These are phyloP conservation scores for Ophion slaviceki DNA, from an alignment of 2,888 invertebrate species.

Conservation along the genomic window DNA sequence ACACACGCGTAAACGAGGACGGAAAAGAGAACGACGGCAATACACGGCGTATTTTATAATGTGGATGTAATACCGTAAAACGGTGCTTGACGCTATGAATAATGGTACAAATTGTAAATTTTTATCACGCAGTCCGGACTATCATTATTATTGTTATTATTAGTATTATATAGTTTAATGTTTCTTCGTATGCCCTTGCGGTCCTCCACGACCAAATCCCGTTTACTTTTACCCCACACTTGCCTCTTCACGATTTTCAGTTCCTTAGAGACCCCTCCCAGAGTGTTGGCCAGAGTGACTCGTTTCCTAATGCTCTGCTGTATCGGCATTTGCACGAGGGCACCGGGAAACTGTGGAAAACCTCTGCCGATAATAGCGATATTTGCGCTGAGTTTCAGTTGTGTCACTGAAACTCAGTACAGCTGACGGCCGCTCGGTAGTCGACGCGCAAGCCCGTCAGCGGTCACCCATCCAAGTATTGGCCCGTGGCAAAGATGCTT, in stretches of 20 bases:
- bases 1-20: not conserved
- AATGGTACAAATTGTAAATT: slow-evolving; percentile 60
- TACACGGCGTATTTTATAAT: slow-evolving; percentile 32
- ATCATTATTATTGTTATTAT: slow-evolving; percentile 1
- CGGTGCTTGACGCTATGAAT: slow-evolving; percentile 56
- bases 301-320: not conserved
- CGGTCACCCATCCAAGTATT: too few relatives aligned
- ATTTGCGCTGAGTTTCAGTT: not conserved
- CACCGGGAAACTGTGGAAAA: not conserved
- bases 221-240: too few relatives aligned
- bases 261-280: not conserved
- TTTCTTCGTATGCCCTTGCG: not conserved
- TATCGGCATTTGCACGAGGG: not conserved
- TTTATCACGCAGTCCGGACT: slow-evolving; percentile 3
- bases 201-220: too few relatives aligned
- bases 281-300: not conserved
- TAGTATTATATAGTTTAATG: slow-evolving; percentile 5
- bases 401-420: not conserved
- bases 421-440: too few relatives aligned
- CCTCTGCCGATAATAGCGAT: not conserved
- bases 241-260: too few relatives aligned
- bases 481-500: too few relatives aligned
- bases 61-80: slow-evolving; percentile 40
- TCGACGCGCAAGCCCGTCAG: too few relatives aligned
- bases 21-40: not conserved